A percentile compares a stretch with the other conserved stretches of the same genome.
phyloP scores from a whole-genome alignment of 2,888 invertebrate species.

The Caenorhabditis japonica region DNA sequence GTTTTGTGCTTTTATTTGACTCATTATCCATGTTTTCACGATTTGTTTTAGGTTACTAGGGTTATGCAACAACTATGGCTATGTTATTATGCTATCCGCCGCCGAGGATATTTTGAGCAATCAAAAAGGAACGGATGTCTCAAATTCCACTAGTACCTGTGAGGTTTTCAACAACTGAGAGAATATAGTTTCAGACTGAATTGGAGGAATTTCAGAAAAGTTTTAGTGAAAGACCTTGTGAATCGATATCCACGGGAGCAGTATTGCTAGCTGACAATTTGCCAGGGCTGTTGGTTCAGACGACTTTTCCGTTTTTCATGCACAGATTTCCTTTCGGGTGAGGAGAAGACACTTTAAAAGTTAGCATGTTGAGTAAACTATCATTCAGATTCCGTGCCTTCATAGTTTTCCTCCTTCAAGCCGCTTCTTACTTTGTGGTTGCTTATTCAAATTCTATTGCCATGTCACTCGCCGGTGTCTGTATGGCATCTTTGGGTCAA shows the following conservation, averaged over 20 bases:
- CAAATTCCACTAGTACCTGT: constrained; percentile 26
- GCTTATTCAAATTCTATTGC: constrained; percentile 67
- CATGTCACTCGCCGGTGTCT: constrained; percentile 80
- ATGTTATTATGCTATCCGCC: constrained; percentile 88
- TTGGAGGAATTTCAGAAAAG: constrained; percentile 30
- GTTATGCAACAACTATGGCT: constrained; percentile 89
- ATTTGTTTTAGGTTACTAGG: constrained; percentile 83
- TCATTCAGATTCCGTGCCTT: constrained; percentile 68
- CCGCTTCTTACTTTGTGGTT: constrained; percentile 71
- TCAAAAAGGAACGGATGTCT: constrained; percentile 44
- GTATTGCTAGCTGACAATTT: constrained; percentile 87
- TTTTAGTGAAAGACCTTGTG: constrained; percentile 40
- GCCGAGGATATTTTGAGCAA: constrained; percentile 84
- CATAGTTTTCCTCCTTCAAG: constrained; percentile 65
- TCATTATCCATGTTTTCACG: neutral
- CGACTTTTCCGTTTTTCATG: constrained; percentile 83
- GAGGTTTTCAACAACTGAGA: constrained; percentile 31
- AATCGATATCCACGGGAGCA: constrained; percentile 78
- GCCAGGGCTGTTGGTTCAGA: constrained; percentile 84
- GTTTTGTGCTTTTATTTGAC: neutral
- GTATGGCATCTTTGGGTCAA: constrained; percentile 84
- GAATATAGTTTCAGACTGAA: neutral
- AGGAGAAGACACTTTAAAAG: no score
- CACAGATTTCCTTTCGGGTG: constrained; percentile 79
- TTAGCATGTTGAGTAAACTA: no score